Conservation (phyloP, 2,113 vertebrate genomes). For the Boulengeromyrus knoepffleri region DNA sequence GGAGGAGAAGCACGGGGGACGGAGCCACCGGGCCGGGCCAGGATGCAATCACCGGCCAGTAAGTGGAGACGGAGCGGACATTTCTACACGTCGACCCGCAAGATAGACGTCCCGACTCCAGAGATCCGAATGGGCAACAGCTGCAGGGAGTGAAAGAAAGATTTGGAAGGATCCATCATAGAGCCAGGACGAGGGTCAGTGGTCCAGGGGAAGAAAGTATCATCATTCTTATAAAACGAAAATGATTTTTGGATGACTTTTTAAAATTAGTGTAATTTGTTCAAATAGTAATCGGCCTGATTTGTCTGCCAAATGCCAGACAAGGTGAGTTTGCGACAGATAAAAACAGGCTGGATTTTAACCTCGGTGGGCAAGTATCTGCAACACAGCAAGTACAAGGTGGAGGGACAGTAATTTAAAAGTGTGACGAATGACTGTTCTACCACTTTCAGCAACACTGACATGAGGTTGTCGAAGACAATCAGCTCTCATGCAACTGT, state of each 20-base stretch:
- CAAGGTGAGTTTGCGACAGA: background rate
- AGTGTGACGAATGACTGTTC: background rate
- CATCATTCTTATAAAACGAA: background rate
- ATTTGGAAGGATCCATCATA: background rate
- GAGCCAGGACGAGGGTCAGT: background rate
- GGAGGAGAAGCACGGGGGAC: conserved; percentile 62
- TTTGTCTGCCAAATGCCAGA: background rate
- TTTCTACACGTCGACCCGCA: background rate
- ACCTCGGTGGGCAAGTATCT: background rate
- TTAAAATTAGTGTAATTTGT: background rate
- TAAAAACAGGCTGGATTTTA: background rate
- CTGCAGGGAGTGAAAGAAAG: background rate
- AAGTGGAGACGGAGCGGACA: background rate
- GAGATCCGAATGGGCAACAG: background rate
- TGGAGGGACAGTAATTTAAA: background rate
- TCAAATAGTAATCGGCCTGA: background rate
- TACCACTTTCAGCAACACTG: background rate
- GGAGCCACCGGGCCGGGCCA: conserved; percentile 49
- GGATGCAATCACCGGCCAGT: conserved; percentile 28
- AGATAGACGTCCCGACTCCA: background rate
- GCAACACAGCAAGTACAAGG: too few relatives aligned
- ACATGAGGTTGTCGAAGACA: background rate
- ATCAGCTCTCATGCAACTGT: background rate
- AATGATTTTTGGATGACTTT: background rate
- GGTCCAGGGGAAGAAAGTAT: background rate